phyloP scores from a whole-genome alignment of 2,797 vertebrate species.

The Borostomias antarcticus region DNA sequence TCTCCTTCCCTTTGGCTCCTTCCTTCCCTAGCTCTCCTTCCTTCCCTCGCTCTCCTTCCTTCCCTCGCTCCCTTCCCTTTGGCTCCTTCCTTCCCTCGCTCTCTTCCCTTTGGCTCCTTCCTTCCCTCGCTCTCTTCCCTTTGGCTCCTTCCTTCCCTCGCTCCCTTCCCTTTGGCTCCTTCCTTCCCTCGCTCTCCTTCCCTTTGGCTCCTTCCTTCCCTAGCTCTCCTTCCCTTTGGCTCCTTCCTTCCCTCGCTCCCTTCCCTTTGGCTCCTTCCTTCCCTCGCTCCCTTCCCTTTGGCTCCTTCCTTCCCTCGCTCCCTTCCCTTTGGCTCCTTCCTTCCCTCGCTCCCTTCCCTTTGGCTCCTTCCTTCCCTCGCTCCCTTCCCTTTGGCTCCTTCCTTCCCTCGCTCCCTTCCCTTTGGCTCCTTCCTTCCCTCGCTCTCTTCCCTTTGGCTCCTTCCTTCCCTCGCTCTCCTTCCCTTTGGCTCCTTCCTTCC shows the following conservation, averaged over 20 bases:
- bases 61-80: not conserved
- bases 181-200: constrained; percentile 21
- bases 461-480: constrained; percentile 22
- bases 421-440: constrained; percentile 40
- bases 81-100: constrained; percentile 42
- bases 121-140: constrained; percentile 42
- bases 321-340: constrained; percentile 19
- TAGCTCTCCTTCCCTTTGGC: constrained; percentile 42
- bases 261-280: too few species aligned
- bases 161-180: not conserved
- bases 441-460: constrained; percentile 28
- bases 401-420: not conserved
- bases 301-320: constrained; percentile 9
- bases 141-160: too few species aligned
- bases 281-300: constrained; percentile 39
- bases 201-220: constrained; percentile 34
- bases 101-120: constrained; percentile 24
- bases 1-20: constrained; percentile 39
- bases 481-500: constrained; percentile 39
- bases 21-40: constrained; percentile 24
- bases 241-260: constrained; percentile 26
- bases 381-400: too few species aligned
- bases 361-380: constrained; percentile 42
- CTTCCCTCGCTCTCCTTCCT: constrained; percentile 44
- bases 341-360: constrained; percentile 42